Conservation (phyloP, 1,140 invertebrate genomes). For the Drosophila lini region DNA sequence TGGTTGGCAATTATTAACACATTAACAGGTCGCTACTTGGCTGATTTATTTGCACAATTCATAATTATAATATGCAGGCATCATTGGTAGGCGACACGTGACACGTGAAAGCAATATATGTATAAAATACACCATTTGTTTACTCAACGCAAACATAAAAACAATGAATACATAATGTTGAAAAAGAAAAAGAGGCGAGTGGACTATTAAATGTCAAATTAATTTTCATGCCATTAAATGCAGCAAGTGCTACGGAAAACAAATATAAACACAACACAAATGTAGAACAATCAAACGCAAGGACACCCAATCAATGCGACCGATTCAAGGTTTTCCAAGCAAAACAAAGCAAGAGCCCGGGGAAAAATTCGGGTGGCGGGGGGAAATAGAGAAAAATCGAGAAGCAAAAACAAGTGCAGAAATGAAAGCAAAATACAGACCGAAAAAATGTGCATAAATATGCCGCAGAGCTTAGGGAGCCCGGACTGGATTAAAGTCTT, state of each 20-base stretch:
- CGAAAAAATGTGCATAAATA: conserved; percentile 51
- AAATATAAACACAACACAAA: conserved; percentile 38
- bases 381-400: neutral
- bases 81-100: conserved; percentile 56
- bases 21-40: conserved; percentile 64
- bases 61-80: conserved; percentile 64
- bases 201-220: conserved; percentile 70
- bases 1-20: conserved; percentile 70
- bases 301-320: conserved; percentile 57
- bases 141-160: conserved; percentile 56
- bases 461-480: conserved; percentile 34
- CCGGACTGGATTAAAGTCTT: conserved; percentile 56
- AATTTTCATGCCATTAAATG: conserved; percentile 76
- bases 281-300: conserved; percentile 39
- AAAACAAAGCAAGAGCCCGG: conserved; percentile 12
- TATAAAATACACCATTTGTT: conserved; percentile 55
- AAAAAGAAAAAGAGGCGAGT: conserved; percentile 23
- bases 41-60: conserved; percentile 72
- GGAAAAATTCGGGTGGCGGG: neutral
- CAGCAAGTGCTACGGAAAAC: conserved; percentile 39
- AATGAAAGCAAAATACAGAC: conserved; percentile 49
- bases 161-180: conserved; percentile 58
- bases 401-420: conserved; percentile 23
- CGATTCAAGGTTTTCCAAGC: conserved; percentile 34
- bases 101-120: conserved; percentile 48